phyloP scores from a whole-genome alignment of 2,888 invertebrate genomes.

The Phorcus lineatus region DNA sequence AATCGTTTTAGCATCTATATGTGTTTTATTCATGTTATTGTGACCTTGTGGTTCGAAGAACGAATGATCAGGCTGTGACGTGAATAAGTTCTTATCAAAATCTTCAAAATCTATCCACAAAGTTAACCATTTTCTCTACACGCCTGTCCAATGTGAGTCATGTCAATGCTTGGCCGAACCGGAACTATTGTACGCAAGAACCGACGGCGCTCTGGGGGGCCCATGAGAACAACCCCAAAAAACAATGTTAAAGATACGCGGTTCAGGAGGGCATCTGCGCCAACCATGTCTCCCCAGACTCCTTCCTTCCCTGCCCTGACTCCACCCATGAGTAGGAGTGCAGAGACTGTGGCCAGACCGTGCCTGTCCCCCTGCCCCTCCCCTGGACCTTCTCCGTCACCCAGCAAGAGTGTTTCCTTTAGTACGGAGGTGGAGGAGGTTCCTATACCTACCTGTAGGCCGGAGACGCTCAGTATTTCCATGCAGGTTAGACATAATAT shows the following conservation, averaged over 20 bases:
- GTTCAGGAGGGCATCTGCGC: slow-evolving; percentile 45
- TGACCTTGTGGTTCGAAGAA: too few species aligned
- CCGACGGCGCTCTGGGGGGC: slow-evolving; percentile 40
- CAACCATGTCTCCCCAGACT: slow-evolving; percentile 41
- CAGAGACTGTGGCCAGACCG: slow-evolving; percentile 42
- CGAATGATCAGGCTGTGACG: too few species aligned
- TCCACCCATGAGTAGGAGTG: slow-evolving; percentile 47
- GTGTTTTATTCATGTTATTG: too few species aligned
- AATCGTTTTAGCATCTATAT: too few species aligned
- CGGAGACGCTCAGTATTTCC: slow-evolving; percentile 34
- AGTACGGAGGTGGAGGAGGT: slow-evolving; percentile 47
- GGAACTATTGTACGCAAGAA: slow-evolving; percentile 41
- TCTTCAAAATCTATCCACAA: too few species aligned
- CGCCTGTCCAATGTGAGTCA: neutral
- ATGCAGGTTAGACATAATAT: neutral
- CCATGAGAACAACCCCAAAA: neutral
- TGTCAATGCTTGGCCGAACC: slow-evolving; percentile 41
- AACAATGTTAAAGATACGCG: neutral
- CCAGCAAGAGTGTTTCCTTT: slow-evolving; percentile 47
- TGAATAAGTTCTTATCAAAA: too few species aligned
- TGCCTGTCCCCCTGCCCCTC: slow-evolving; percentile 33
- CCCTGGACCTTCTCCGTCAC: slow-evolving; percentile 28
- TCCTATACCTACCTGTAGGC: slow-evolving; percentile 29
- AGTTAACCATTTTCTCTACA: neutral
- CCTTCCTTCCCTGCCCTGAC: slow-evolving; percentile 35